Evolutionary conservation across 2,888 invertebrate species (phyloP).

Genomic region (Heliconius aoede): DNA sequence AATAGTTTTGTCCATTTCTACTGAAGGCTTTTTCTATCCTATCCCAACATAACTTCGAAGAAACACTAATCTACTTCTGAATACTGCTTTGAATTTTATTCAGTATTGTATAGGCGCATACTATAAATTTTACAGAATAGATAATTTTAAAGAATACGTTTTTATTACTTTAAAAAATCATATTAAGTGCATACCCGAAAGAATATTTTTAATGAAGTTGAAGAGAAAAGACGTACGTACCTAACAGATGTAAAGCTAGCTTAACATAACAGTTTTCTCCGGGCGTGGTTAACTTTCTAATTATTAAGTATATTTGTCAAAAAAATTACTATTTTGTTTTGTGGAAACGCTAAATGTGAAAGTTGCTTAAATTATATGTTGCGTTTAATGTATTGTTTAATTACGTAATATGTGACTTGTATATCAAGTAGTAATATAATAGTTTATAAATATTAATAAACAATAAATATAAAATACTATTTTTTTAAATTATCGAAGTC

Average conservation of each 20-base stretch:
- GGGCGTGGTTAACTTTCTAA: constrained; percentile 36
- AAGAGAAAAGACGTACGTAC: constrained; percentile 1
- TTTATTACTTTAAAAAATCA: background rate
- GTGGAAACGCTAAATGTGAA: constrained; percentile 1
- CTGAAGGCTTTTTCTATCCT: no score
- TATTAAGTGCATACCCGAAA: background rate
- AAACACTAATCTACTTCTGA: no score
- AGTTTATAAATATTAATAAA: no score
- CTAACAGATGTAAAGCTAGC: background rate
- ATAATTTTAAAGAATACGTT: background rate
- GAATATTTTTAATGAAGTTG: background rate
- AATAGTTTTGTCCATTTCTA: no score
- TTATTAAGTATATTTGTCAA: constrained; percentile 16
- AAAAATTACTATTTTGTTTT: constrained; percentile 15
- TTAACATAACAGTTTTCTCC: constrained; percentile 29
- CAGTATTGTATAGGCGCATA: background rate
- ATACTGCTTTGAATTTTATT: background rate
- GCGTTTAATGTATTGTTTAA: background rate
- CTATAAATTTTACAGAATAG: background rate
- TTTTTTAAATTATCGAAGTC: background rate
- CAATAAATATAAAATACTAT: background rate
- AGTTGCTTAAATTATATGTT: background rate
- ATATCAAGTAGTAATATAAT: background rate
- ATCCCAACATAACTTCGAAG: no score
- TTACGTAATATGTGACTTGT: background rate